Conservation (phyloP, 2,888 invertebrate species). For the Yponomeuta evonymella region DNA sequence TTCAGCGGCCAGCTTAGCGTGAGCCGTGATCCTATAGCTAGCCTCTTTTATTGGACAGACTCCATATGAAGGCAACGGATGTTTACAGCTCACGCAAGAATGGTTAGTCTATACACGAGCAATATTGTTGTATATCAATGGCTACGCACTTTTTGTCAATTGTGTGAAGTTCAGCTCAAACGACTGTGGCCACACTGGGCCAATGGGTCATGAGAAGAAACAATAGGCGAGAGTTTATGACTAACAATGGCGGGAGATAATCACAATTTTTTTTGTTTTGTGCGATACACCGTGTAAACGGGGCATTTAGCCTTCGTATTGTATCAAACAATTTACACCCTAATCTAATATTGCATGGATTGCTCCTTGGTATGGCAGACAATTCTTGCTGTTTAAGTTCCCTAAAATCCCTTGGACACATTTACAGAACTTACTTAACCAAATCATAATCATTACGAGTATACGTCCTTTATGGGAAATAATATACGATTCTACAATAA, state of each 20-base stretch:
- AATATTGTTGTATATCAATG: constrained; percentile 73
- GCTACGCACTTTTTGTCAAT: constrained; percentile 66
- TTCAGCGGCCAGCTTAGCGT: constrained; percentile 54
- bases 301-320: background rate
- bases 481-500: too few species aligned
- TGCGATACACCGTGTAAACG: background rate
- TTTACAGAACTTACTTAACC: too few species aligned
- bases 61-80: constrained; percentile 29
- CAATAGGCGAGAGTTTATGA: background rate
- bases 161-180: constrained; percentile 30
- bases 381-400: too few species aligned
- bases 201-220: constrained; percentile 38
- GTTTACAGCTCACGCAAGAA: constrained; percentile 34
- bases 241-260: background rate
- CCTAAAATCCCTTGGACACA: too few species aligned
- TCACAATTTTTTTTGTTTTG: background rate
- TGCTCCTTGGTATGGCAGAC: too few species aligned
- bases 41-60: constrained; percentile 18
- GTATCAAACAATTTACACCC: background rate
- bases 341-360: background rate
- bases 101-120: constrained; percentile 68
- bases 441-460: too few species aligned
- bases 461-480: too few species aligned
- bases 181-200: constrained; percentile 30
- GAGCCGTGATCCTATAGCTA: constrained; percentile 46